A percentile compares a stretch with the other conserved stretches of the same genome.
phyloP scores from a whole-genome alignment of 1,140 invertebrate species.

The Scaptomyza hsui region DNA sequence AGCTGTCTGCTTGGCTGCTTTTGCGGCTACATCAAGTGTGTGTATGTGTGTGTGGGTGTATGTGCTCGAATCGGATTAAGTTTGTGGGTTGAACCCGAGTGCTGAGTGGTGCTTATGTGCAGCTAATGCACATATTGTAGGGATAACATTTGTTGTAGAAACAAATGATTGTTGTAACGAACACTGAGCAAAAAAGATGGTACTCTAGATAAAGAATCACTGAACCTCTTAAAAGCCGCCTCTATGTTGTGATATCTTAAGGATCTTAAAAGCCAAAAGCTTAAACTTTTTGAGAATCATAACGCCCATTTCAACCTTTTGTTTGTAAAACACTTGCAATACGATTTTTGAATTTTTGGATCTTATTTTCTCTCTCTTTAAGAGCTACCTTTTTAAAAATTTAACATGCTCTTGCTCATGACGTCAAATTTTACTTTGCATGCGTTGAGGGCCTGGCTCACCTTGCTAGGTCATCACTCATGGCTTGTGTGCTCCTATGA shows the following conservation, averaged over 20 bases:
- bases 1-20: conserved; percentile 59
- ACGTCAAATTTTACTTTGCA: neutral
- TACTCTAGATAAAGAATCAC: no score
- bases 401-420: neutral
- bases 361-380: neutral
- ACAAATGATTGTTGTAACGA: neutral
- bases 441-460: neutral
- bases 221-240: no score
- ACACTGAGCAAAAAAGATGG: conserved; percentile 8
- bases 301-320: no score
- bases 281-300: no score
- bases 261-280: no score
- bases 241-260: no score
- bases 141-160: conserved; percentile 24
- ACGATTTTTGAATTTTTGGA: no score
- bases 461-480: conserved; percentile 27
- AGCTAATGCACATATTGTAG: conserved; percentile 30
- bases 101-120: conserved; percentile 30
- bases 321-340: neutral
- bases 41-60: neutral
- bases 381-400: neutral
- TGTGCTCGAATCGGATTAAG: conserved; percentile 8
- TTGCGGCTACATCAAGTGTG: conserved; percentile 45
- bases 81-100: conserved; percentile 13
- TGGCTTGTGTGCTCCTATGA: neutral